phyloP scores from a whole-genome alignment of 2,113 vertebrate species.

The Heterocephalus glaber region DNA sequence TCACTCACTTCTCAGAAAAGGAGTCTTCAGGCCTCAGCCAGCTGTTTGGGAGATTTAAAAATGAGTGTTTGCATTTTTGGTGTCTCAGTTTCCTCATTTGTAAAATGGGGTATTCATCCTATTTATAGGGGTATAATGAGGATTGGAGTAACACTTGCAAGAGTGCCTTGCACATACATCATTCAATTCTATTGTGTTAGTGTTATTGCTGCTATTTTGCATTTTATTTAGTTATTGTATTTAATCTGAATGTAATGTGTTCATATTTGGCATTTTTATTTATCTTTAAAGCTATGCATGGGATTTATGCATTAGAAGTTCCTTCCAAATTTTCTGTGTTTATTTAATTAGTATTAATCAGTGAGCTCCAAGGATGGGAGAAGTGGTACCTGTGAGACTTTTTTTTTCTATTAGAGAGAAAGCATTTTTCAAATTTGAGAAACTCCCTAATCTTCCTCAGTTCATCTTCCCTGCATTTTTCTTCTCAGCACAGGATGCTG shows the following conservation, averaged over 20 bases:
- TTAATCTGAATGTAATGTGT: conserved; percentile 42
- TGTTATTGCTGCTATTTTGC: neutral
- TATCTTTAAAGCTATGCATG: conserved; percentile 13
- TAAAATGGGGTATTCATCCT: neutral
- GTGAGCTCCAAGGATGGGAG: neutral
- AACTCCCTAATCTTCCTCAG: neutral
- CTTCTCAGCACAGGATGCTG: neutral
- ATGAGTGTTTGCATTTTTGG: neutral
- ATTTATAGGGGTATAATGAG: neutral
- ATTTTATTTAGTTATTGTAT: neutral
- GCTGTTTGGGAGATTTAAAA: neutral
- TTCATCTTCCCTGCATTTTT: neutral
- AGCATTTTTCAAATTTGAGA: conserved; percentile 5
- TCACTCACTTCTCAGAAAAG: neutral
- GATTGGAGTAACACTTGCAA: neutral
- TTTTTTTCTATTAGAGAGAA: neutral
- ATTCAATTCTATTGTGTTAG: neutral
- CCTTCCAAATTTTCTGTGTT: neutral
- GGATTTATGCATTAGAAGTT: neutral
- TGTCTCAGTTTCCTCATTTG: neutral
- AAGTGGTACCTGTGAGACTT: neutral
- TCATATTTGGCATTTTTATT: conserved; percentile 43
- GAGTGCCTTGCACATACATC: neutral
- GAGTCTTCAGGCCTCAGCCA: neutral
- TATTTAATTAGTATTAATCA: conserved; percentile 13